Base-by-base conservation (phyloP, 2,888 invertebrate species). In the Fissipunctia ypsillon region DNA sequence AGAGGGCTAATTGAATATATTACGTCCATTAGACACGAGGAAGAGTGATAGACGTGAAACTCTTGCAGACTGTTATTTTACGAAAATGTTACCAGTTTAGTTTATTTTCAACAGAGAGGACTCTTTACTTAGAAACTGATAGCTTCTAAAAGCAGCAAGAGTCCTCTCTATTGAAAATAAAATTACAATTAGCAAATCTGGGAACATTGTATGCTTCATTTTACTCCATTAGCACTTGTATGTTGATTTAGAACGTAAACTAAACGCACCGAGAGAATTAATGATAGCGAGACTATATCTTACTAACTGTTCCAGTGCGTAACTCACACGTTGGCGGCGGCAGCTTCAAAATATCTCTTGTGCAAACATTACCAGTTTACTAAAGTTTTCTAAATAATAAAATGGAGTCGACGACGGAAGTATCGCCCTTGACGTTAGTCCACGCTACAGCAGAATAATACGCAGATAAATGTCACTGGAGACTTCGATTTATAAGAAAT, bases 331-430 rank as follows among this genome's bases (percentile, higher is more conserved):
- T 90, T 90, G 88, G 87, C 87, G 88, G 88, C 86, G 89, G 87
- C 86, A 87, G 88, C 93, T 94, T 90, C 90, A 91, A 94, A 95
- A 95, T 95, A 95, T 92, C 91, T 91, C 89, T 84, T 88, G 78
- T 82, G 78, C 90, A 91, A 92, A 92, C 92, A 92, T 82, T 88
- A 88, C 86, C 84, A 83, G 88, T 90, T 90, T 88, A 88, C 90
- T 85, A 87, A 91, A 93, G 90, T 92, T 93, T 94, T 92, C 93
- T 88, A 91, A 93, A 94, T 95, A 95, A 93, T 91, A 94, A n/a
- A 93, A 94, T 93, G 89, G 83, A 76, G 59, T 74, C 78, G 91
- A 90, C 89, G 93, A 94, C 92, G 92, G 94, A 94, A 92, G 90
- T 91, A 91, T 91, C 76, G 90, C 90, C 90, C 90, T 91, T 94